A percentile compares a stretch with the other conserved stretches of the same genome.
Conservation (phyloP, 2,888 invertebrate genomes). For the Lamellibrachia satsuma region DNA sequence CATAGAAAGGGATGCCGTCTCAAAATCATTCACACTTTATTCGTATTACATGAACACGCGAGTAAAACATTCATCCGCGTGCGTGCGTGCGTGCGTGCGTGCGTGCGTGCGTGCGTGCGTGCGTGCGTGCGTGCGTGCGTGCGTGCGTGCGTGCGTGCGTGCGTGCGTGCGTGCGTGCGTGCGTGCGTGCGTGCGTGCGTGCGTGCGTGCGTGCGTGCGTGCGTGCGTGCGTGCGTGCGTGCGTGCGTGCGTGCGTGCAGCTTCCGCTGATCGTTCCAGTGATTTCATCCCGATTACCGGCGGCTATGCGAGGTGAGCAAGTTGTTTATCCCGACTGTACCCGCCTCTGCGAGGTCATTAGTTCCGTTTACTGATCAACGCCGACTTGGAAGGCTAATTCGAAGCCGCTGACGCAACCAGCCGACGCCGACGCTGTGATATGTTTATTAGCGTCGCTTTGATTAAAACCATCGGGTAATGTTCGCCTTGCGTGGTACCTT, state of each 20-base stretch:
- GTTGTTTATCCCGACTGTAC: background rate
- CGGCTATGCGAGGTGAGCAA: background rate
- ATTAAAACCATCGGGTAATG: slow-evolving; percentile 17
- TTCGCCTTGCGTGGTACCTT: background rate
- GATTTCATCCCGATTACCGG: background rate
- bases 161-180: background rate
- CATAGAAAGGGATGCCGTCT: too few relatives aligned
- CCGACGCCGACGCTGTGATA: background rate
- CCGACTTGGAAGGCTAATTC: background rate
- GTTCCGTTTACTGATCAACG: slow-evolving; percentile 11
- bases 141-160: background rate
- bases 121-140: too few relatives aligned
- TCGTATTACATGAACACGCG: too few relatives aligned
- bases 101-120: background rate
- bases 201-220: background rate
- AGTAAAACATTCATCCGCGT: background rate
- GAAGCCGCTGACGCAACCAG: background rate
- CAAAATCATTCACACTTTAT: too few relatives aligned
- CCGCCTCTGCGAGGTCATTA: background rate
- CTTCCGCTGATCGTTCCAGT: background rate
- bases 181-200: background rate
- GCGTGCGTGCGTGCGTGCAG: background rate
- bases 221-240: background rate
- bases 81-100: background rate
- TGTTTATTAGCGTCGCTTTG: slow-evolving; percentile 5